These are phyloP conservation scores for Archocentrus centrarchus DNA, from an alignment of 2,113 vertebrate genomes.

Conservation along the genomic window DNA sequence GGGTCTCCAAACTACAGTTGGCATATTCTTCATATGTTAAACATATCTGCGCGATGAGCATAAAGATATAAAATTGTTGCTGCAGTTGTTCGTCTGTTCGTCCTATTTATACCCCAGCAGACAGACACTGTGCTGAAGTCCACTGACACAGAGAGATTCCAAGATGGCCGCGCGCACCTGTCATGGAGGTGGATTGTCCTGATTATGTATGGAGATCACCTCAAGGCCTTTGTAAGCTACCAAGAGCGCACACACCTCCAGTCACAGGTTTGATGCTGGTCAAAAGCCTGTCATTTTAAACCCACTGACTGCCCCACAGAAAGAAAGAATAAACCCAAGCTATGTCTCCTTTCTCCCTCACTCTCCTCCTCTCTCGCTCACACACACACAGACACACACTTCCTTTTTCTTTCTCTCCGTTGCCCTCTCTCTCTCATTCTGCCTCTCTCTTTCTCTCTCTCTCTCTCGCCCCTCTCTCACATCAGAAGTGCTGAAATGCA, in stretches of 20 bases:
- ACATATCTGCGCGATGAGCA: neutral
- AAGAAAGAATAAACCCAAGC: constrained; percentile 64
- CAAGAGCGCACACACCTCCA: constrained; percentile 39
- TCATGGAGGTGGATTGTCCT: constrained; percentile 72
- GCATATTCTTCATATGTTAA: neutral
- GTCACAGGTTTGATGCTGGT: constrained; percentile 64
- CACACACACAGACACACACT: constrained; percentile 27
- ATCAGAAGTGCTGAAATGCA: constrained; percentile 84
- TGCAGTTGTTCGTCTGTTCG: constrained; percentile 11
- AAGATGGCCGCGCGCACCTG: constrained; percentile 76
- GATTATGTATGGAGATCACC: constrained; percentile 71
- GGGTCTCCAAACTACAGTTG: neutral
- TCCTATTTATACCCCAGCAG: neutral
- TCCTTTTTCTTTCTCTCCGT: constrained; percentile 56
- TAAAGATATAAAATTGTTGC: constrained; percentile 1
- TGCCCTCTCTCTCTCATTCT: constrained; percentile 44
- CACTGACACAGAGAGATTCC: constrained; percentile 57
- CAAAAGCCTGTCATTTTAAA: constrained; percentile 55
- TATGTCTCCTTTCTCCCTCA: constrained; percentile 58
- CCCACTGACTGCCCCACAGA: constrained; percentile 54
- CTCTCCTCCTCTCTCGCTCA: constrained; percentile 1
- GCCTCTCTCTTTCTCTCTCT: constrained; percentile 53
- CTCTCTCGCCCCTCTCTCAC: constrained; percentile 73
- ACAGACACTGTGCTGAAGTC: constrained; percentile 40
- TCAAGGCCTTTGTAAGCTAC: constrained; percentile 64